phyloP scores from a whole-genome alignment of 2,797 vertebrate genomes.

The Pitangus sulphuratus region DNA sequence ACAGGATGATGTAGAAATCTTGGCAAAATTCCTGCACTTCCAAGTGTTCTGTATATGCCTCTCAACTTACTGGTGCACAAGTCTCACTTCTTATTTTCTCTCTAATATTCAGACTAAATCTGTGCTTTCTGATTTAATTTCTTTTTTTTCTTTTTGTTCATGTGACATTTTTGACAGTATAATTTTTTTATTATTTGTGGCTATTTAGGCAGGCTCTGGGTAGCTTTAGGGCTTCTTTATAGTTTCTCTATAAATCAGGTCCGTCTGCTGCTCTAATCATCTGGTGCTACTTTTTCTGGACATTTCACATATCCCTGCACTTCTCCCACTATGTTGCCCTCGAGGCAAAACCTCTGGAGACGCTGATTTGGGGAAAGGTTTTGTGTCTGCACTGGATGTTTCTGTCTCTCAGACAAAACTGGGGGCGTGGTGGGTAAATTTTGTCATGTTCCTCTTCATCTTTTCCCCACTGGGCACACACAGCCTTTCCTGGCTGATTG shows the following conservation, averaged over 20 bases:
- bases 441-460: not conserved
- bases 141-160: not conserved
- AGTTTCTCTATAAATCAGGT: not conserved
- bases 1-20: not conserved
- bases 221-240: not conserved
- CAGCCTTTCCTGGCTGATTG: not conserved
- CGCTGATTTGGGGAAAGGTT: not conserved
- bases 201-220: not conserved
- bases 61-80: not conserved
- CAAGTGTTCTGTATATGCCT: not conserved
- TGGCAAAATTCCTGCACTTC: not conserved
- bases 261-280: not conserved
- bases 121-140: not conserved
- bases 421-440: not conserved
- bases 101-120: not conserved
- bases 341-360: not conserved
- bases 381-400: not conserved
- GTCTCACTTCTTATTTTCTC: not conserved
- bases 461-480: not conserved
- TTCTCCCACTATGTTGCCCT: not conserved
- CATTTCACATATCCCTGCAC: not conserved
- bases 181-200: not conserved
- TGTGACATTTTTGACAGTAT: not conserved
- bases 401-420: not conserved
- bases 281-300: not conserved